Evolutionary conservation across 2,888 invertebrate genomes (phyloP), one percentile per base, ranked within the genome.

Genomic region (Drosophila tanythrix): DNA sequence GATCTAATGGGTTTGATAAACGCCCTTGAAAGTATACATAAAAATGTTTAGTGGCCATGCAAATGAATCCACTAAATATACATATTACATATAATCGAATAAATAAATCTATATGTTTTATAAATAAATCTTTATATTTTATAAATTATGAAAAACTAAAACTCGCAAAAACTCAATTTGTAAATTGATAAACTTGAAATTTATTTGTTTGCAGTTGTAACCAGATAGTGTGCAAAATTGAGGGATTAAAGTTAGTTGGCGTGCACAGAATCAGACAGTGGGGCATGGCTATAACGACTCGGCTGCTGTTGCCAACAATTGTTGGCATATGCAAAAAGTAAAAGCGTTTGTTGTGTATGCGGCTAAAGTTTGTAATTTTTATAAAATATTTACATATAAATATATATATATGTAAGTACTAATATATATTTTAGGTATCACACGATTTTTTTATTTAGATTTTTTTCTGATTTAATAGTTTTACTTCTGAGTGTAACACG

Each of bases 391-490:
- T 83, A 36, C 58, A 50, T 74, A 56, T 46, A 25, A 36, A 68
- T 51, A 38, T 68, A 35, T 50, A 38, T 55, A 66, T 40, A 68
- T 56, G 38, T 51, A 21, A 18, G n/a, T 55, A 48, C 33, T 61
- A 68, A 66, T 65, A 78, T 65, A 73, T 68, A 80, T 69, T 74
- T 65, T 70, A 74, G 70, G 74, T 79, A 85, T 85, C 85, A 85
- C 85, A 85, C 89, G 84, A 79, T 81, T 77, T 77, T 67, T 60
- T 56, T 8, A 3, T 25, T 3, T 43, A 88, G 89, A 72, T 79
- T 83, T 80, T 67, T 77, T 29, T 55, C 7, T 27, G 3, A 7
- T 40, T 65, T 48, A n/a, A 18, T 75, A 79, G 63, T 70, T 71
- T 73, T 58, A 51, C 57, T 43, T 78, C 46, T 64, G 64, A 56